phyloP scores from a whole-genome alignment of 2,888 invertebrate genomes.

The Rhingia campestris region DNA sequence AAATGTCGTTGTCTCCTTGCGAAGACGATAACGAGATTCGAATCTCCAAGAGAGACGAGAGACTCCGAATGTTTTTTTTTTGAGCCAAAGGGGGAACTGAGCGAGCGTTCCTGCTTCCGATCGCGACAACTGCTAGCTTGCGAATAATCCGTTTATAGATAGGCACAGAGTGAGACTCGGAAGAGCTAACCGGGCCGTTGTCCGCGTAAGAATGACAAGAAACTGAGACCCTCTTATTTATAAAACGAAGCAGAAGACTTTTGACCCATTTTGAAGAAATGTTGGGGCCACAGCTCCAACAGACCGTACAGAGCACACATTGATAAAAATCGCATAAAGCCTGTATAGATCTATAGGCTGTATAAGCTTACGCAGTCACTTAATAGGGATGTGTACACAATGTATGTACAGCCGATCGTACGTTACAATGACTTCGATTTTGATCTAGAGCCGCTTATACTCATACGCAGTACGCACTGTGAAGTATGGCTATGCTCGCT shows the following conservation, averaged over 20 bases:
- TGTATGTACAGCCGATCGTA: slow-evolving; percentile 36
- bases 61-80: slow-evolving; percentile 10
- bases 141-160: slow-evolving; percentile 80
- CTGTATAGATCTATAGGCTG: slow-evolving; percentile 7
- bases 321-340: slow-evolving; percentile 44
- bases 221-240: slow-evolving; percentile 70
- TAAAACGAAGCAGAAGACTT: slow-evolving; percentile 79
- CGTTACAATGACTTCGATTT: slow-evolving; percentile 54
- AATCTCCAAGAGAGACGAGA: slow-evolving; percentile 27
- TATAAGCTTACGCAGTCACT: slow-evolving; percentile 6
- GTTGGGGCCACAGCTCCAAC: slow-evolving; percentile 70
- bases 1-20: slow-evolving; percentile 61
- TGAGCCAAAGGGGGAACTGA: slow-evolving; percentile 34
- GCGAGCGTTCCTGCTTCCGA: slow-evolving; percentile 78
- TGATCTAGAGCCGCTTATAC: slow-evolving; percentile 19
- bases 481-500: not conserved
- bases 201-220: slow-evolving; percentile 76
- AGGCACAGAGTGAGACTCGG: slow-evolving; percentile 56
- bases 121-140: slow-evolving; percentile 82
- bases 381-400: slow-evolving; percentile 54
- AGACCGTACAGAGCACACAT: slow-evolving; percentile 15
- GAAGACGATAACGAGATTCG: slow-evolving; percentile 59
- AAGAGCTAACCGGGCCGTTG: slow-evolving; percentile 76
- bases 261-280: slow-evolving; percentile 82
- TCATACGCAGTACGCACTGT: not conserved